Conservation (phyloP, 2,113 vertebrate species). For the Thamnophis sirtalis region DNA sequence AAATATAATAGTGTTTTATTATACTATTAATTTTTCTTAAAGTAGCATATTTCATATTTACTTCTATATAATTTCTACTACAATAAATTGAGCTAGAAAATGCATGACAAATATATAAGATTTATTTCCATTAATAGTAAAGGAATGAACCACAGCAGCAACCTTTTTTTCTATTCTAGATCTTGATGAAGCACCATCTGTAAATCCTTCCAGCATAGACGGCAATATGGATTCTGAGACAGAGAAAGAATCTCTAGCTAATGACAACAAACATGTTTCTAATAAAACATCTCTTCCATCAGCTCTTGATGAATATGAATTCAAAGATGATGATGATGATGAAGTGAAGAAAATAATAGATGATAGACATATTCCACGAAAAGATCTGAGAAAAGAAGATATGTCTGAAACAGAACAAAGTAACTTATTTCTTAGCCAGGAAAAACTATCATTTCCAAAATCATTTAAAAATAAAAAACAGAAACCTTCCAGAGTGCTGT, state of each 20-base stretch:
- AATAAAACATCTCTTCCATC: slow-evolving; percentile 77
- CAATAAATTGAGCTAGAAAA: neutral
- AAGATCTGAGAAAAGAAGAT: slow-evolving; percentile 84
- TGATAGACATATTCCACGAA: slow-evolving; percentile 85
- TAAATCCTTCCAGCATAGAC: slow-evolving; percentile 93
- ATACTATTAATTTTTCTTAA: neutral
- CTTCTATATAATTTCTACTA: neutral
- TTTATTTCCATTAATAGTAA: neutral
- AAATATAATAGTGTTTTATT: neutral
- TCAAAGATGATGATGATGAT: slow-evolving; percentile 87
- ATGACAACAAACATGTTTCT: slow-evolving; percentile 77
- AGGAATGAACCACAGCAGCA: neutral
- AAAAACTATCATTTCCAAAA: slow-evolving; percentile 78
- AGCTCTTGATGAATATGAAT: slow-evolving; percentile 94
- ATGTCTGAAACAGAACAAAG: slow-evolving; percentile 82
- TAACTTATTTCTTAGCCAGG: slow-evolving; percentile 80
- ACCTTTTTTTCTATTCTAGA: slow-evolving; percentile 71
- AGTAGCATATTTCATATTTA: neutral
- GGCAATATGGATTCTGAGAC: slow-evolving; percentile 91
- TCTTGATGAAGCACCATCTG: slow-evolving; percentile 89
- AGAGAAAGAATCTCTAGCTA: slow-evolving; percentile 83
- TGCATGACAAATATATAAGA: neutral
- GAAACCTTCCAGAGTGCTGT: slow-evolving; percentile 80
- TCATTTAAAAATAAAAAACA: slow-evolving; percentile 86
- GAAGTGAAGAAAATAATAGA: slow-evolving; percentile 89